Evolutionary conservation across 2,113 vertebrate genomes (phyloP).

Genomic region (Pica pica): DNA sequence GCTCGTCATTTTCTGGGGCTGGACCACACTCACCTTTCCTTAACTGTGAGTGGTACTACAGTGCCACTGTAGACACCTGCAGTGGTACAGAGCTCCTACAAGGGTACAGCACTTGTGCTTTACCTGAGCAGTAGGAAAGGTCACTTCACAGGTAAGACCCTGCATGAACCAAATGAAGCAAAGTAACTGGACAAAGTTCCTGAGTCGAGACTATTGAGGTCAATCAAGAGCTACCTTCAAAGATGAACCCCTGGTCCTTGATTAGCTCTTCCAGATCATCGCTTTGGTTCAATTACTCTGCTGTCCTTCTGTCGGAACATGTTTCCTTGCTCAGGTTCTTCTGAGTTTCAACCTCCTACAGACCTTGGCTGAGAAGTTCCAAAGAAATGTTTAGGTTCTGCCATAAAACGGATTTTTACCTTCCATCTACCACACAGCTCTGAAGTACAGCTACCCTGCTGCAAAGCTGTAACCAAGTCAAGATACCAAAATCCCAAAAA

Average conservation of each 20-base stretch:
- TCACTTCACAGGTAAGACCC: background rate
- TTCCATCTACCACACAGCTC: background rate
- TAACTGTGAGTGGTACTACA: background rate
- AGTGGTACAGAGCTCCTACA: background rate
- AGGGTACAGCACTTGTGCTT: background rate
- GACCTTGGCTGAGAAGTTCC: background rate
- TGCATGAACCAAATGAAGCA: background rate
- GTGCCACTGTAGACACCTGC: background rate
- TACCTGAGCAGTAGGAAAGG: background rate
- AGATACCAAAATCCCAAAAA: background rate
- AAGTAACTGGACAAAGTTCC: background rate
- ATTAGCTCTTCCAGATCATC: background rate
- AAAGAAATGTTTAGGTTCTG: background rate
- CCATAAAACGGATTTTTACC: background rate
- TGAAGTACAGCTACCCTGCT: background rate
- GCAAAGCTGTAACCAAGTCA: background rate
- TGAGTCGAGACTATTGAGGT: background rate
- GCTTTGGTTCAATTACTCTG: background rate
- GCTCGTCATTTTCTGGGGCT: background rate
- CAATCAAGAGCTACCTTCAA: background rate
- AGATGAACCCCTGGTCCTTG: background rate
- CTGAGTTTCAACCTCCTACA: background rate
- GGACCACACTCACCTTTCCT: background rate
- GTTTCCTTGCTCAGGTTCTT: background rate
- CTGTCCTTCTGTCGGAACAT: background rate